Percentiles rank a stretch among this genome's conserved stretches.
Evolutionary conservation across 2,113 vertebrate species (phyloP).

Genomic region (Eurypyga helias): DNA sequence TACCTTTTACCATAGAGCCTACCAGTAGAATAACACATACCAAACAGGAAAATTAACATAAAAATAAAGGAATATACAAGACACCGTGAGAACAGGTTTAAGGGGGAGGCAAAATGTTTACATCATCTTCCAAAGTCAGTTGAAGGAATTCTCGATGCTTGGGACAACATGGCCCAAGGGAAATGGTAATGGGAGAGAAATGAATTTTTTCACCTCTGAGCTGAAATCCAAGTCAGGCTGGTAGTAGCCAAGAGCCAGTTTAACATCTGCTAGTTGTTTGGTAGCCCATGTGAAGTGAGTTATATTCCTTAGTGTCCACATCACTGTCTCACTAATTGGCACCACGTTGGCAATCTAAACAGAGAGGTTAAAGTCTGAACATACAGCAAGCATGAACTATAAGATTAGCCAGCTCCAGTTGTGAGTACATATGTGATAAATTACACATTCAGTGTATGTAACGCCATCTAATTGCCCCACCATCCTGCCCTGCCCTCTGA

Average conservation of each 20-base stretch:
- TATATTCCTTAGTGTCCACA: neutral
- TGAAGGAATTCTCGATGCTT: neutral
- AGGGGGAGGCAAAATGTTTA: neutral
- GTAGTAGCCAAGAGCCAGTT: constrained; percentile 47
- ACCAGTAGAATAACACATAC: neutral
- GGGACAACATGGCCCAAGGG: neutral
- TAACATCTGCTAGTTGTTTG: constrained; percentile 57
- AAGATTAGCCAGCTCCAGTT: neutral
- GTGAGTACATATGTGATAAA: constrained; percentile 17
- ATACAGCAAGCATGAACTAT: neutral
- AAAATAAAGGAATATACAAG: neutral
- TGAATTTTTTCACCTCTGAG: constrained; percentile 50
- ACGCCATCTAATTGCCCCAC: neutral
- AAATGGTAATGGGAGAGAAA: constrained; percentile 32
- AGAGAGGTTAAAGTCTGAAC: constrained; percentile 28
- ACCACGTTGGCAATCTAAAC: constrained; percentile 55
- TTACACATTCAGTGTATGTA: neutral
- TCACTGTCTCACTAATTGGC: constrained; percentile 48
- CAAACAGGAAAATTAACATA: neutral
- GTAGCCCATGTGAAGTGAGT: constrained; percentile 24
- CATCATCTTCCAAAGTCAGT: neutral
- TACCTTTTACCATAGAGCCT: neutral
- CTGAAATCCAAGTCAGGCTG: constrained; percentile 54
- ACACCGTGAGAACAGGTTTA: neutral
- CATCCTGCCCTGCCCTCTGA: constrained; percentile 11